phyloP scores from a whole-genome alignment of 2,113 vertebrate genomes.

The Eulemur rufifrons region DNA sequence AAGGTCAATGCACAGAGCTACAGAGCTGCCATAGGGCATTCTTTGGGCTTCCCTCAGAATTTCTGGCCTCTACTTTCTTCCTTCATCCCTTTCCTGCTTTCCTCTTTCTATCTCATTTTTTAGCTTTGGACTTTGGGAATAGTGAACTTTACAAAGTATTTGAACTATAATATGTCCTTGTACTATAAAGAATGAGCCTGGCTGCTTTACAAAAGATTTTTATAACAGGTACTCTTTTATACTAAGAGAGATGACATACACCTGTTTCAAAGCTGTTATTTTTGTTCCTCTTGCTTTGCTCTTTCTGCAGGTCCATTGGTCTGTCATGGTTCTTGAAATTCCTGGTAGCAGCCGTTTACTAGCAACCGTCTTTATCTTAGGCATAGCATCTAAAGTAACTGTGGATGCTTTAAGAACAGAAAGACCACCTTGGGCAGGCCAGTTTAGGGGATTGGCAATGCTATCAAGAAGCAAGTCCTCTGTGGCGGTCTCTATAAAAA shows the following conservation, averaged over 20 bases:
- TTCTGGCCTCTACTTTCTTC: background rate
- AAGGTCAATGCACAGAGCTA: background rate
- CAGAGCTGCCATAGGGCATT: background rate
- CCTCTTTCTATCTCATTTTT: background rate
- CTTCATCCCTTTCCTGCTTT: background rate
- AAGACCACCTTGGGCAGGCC: background rate
- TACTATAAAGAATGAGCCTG: background rate
- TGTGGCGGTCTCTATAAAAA: background rate
- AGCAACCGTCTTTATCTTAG: background rate
- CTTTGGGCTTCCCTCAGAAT: background rate
- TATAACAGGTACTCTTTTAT: conserved; percentile 23
- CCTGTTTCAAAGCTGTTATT: background rate
- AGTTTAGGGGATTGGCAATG: background rate
- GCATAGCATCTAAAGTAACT: background rate
- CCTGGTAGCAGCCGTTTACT: background rate
- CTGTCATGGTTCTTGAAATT: background rate
- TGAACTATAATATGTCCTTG: background rate
- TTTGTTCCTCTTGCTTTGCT: background rate
- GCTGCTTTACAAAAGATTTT: conserved; percentile 22
- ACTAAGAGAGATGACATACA: background rate
- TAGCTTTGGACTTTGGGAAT: conserved; percentile 27
- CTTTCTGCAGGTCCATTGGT: background rate
- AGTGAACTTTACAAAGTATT: background rate
- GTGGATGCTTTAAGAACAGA: background rate
- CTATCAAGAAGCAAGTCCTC: background rate